phyloP scores from a whole-genome alignment of 92 coral and sea anemone genomes.

The Virgularia gustaviana region DNA sequence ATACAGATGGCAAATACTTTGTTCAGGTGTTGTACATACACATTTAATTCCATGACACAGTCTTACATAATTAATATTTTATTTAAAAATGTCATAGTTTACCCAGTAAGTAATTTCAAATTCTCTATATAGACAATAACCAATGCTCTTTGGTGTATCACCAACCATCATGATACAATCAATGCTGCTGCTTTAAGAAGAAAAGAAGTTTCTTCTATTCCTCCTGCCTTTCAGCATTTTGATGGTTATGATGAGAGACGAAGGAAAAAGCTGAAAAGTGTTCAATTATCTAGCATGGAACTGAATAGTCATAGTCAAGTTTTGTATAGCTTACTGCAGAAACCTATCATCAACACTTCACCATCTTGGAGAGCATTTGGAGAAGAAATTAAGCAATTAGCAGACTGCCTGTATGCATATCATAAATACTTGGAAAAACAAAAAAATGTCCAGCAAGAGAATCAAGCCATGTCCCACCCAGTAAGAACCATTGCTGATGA shows the following conservation, averaged over 20 bases:
- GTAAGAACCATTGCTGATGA: slow-evolving; percentile 32
- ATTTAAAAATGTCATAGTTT: too few relatives aligned
- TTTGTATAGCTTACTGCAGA: not conserved
- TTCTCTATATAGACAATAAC: slow-evolving; percentile 36
- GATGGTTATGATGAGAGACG: slow-evolving; percentile 32
- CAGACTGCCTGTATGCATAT: slow-evolving; percentile 12
- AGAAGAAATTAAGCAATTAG: slow-evolving; percentile 43
- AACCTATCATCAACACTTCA: slow-evolving; percentile 35
- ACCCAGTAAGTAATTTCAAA: too few relatives aligned
- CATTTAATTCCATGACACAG: too few relatives aligned
- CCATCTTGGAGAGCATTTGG: slow-evolving; percentile 32
- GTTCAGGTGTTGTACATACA: too few relatives aligned
- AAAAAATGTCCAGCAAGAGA: slow-evolving; percentile 25
- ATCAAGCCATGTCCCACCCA: slow-evolving; percentile 29
- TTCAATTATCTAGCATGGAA: slow-evolving; percentile 20
- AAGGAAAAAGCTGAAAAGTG: slow-evolving; percentile 31
- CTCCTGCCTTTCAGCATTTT: slow-evolving; percentile 32
- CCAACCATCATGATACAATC: slow-evolving; percentile 37
- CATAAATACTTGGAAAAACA: slow-evolving; percentile 5
- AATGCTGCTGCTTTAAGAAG: slow-evolving; percentile 37
- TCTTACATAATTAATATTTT: too few relatives aligned
- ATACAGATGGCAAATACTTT: too few relatives aligned
- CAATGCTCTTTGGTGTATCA: slow-evolving; percentile 47
- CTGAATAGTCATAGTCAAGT: slow-evolving; percentile 15
- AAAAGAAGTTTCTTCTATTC: slow-evolving; percentile 38